Evolutionary conservation across 2,888 invertebrate species (phyloP), one percentile per base, ranked within the genome.

Genomic region (Epinotia brunnichana): DNA sequence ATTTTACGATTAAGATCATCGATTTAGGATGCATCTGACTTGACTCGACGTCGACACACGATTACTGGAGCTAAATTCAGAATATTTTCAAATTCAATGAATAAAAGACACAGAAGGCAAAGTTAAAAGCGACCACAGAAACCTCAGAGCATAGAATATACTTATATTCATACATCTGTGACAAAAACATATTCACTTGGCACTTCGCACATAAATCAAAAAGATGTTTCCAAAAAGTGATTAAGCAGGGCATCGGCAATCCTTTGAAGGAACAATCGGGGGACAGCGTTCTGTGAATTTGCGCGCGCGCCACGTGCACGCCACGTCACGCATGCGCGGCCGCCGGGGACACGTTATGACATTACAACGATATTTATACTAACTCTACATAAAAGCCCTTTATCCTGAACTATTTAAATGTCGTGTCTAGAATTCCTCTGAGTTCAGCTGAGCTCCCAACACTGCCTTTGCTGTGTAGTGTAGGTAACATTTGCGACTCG

Each of bases 251-350:
- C 59, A 35, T 60, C 73, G 69, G 70, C 70, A 56, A 59, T 53
- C 66, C 70, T 70, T 74, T 70, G 67, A 66, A 54, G n/a, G 39
- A 56, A 62, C 62, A 70, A 48, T 54, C 62, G 70, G 7, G 66
- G 41, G 66, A 66, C 66, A 66, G 63, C 15, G 66, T 66, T 66
- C 66, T 56, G 3, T 66, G 66, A 66, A 66, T 54, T 56, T 7
- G 57, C 48, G 48, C 48, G 48, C 19, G 56, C 66, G 53, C 77
- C 77, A 80, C 74, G 78, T 70, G 74, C 66, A 77, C 10, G 48
- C 66, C 57, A 72, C 69, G 48, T 63, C 57, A 72, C 69, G 48
- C 48, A 48, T 4, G 48, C 44, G 15, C 44, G 44, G 13, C 44
- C 44, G 44, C 44, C 44, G 15, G 15, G 4, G 48, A 48, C 48